These are phyloP conservation scores for Malacoctenus gilli DNA, from an alignment of 2,797 vertebrate species.

Conservation along the genomic window DNA sequence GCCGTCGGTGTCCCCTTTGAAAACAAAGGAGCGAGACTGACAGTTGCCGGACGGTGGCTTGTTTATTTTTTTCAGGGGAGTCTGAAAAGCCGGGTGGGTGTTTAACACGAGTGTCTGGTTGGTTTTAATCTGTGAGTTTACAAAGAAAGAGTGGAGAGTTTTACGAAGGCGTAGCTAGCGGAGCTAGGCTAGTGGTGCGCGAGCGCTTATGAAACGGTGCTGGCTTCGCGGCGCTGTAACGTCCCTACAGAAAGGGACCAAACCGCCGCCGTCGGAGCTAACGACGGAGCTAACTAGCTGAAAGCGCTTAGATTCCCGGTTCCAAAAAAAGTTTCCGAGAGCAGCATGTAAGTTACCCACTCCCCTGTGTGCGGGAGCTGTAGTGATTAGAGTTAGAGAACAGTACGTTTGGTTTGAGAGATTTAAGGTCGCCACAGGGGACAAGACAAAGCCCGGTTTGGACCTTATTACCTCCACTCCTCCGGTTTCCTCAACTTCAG, in stretches of 20 bases:
- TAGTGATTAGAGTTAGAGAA: not conserved
- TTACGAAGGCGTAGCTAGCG: not conserved
- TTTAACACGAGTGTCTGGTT: not conserved
- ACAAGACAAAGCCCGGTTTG: constrained; percentile 29
- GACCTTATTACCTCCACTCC: constrained; percentile 79
- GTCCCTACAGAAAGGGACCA: constrained; percentile 11
- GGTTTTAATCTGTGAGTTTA: not conserved
- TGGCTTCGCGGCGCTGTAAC: too few relatives aligned
- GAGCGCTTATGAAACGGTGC: not conserved
- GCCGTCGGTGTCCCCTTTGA: too few relatives aligned
- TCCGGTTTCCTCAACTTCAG: constrained; percentile 73
- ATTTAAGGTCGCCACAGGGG: not conserved
- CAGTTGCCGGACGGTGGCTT: too few relatives aligned
- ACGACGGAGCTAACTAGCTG: not conserved
- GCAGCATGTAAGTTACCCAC: not conserved
- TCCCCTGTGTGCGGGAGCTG: too few relatives aligned
- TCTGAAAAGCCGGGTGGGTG: too few relatives aligned
- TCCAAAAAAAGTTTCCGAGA: constrained; percentile 33
- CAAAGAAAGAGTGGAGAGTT: not conserved
- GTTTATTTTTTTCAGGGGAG: too few relatives aligned
- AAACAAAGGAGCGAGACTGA: too few relatives aligned
- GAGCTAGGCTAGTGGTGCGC: constrained; percentile 25
- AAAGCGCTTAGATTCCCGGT: too few relatives aligned
- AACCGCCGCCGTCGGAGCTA: constrained; percentile 50
- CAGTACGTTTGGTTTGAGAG: fast-evolving